Evolutionary conservation across 2,113 vertebrate genomes (phyloP).

Genomic region (Accipiter virgatus): DNA sequence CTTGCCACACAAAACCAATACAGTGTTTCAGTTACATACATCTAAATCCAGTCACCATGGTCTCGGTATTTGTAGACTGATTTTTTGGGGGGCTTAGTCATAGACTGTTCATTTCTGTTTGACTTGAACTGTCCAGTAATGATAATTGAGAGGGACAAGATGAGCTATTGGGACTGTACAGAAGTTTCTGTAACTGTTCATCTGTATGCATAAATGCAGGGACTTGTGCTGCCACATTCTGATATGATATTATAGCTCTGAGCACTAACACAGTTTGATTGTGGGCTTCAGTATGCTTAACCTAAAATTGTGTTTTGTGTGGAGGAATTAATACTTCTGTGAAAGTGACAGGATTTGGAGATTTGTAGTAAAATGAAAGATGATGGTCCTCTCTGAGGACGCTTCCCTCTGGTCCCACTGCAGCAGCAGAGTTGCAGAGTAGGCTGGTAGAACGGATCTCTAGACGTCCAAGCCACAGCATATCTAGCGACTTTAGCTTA

Average conservation of each 20-base stretch:
- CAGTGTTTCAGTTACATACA: neutral
- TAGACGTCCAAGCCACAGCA: neutral
- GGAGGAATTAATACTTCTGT: neutral
- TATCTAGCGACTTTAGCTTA: neutral
- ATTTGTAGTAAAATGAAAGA: neutral
- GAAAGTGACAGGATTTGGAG: neutral
- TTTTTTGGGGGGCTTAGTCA: neutral
- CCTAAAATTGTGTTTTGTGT: neutral
- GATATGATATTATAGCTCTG: neutral
- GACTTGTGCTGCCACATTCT: neutral
- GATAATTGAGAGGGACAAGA: neutral
- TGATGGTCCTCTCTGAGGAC: neutral
- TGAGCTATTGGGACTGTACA: neutral
- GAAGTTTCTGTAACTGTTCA: neutral
- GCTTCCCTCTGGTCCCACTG: neutral
- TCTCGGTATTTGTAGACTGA: neutral
- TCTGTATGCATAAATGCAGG: neutral
- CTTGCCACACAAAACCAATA: no score
- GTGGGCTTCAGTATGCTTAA: neutral
- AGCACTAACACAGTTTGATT: neutral
- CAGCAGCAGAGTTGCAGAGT: neutral
- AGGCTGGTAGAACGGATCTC: neutral
- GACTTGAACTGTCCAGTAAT: neutral
- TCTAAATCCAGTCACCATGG: neutral
- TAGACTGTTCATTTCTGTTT: neutral